phyloP scores from a whole-genome alignment of 2,888 invertebrate species.

The Sturmia bella region DNA sequence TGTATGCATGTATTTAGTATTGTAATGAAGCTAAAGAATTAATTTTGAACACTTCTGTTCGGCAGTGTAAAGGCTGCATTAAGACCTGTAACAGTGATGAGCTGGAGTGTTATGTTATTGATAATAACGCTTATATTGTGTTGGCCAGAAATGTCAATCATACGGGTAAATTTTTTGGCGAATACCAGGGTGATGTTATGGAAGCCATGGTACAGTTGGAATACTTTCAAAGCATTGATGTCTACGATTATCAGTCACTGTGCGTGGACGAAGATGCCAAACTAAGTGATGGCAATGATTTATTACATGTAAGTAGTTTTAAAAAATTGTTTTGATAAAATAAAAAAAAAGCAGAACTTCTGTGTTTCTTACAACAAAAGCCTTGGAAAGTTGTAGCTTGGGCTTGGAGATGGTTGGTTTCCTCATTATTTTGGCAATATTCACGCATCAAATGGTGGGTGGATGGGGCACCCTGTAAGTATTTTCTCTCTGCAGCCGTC shows the following conservation, averaged over 20 bases:
- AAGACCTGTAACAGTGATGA: constrained; percentile 85
- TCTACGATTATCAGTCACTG: constrained; percentile 93
- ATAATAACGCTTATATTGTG: constrained; percentile 94
- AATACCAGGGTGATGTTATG: constrained; percentile 88
- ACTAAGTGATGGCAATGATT: constrained; percentile 76
- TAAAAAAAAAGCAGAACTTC: neutral
- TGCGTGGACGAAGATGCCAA: constrained; percentile 83
- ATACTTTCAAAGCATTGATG: constrained; percentile 88
- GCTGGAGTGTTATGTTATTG: constrained; percentile 92
- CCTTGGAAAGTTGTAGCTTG: constrained; percentile 79
- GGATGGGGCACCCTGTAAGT: constrained; percentile 80
- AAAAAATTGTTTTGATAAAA: neutral
- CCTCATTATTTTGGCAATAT: constrained; percentile 80
- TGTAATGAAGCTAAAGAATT: neutral
- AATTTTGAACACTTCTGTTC: neutral
- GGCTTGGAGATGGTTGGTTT: constrained; percentile 82
- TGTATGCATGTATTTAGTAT: constrained; percentile 75
- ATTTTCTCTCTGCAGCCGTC: neutral
- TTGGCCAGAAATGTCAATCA: constrained; percentile 85
- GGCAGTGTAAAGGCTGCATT: constrained; percentile 83
- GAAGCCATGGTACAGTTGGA: constrained; percentile 87
- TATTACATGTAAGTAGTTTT: constrained; percentile 76
- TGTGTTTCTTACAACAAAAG: constrained; percentile 76
- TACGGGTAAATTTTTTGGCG: constrained; percentile 93
- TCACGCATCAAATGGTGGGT: constrained; percentile 79